Base-by-base conservation (phyloP, 1,140 invertebrate genomes). In the Rhopalosiphum maidis region DNA sequence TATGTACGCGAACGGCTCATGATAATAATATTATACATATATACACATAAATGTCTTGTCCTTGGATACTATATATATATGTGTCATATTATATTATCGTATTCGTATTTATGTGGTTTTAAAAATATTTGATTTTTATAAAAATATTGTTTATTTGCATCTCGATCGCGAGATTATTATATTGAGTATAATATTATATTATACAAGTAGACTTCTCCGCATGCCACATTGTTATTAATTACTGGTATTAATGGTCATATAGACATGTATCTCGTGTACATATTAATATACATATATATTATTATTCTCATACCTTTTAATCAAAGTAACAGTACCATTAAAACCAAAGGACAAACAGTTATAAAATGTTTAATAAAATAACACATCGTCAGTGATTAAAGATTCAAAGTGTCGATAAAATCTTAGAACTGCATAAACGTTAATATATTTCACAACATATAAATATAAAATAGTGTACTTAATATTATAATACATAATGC, bases 291-390 rank as follows among this genome's bases (percentile, higher is more conserved):
- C 23, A 25, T 25, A 86, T 21, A 43, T 43, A 86, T 41, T 83
- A 11, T 46, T 46, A 37, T 83, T 41, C 83, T 30, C 9, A 25
- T 43, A 86, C 23, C 23, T 43, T 86, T 86, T 43, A 86, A 43
- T 86, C 83, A 86, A 86, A 41, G 41, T 86, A 86, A 43, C 37
- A 86, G 23, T 25, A 86, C 37, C 37, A 86, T 43, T n/a, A n/a
- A 43, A 82, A 83, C 35, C 22, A 83, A 83, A 83, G 82, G 37
- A 83, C 82, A 23, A 37, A 83, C 82, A 35, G 18, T 83, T 83
- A 83, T 83, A 83, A 83, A 83, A 83, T 37, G 37, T 83, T 83
- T 83, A 41, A 41, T 83, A 83, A 83, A 83, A 77, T 77, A 77
- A 83, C 82, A 83, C 82, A 83, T 86, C 23, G 25, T n/a, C 60